These are phyloP conservation scores for Sebastiscus albofasciatus DNA, from an alignment of 2,797 vertebrate species.

Conservation along the genomic window DNA sequence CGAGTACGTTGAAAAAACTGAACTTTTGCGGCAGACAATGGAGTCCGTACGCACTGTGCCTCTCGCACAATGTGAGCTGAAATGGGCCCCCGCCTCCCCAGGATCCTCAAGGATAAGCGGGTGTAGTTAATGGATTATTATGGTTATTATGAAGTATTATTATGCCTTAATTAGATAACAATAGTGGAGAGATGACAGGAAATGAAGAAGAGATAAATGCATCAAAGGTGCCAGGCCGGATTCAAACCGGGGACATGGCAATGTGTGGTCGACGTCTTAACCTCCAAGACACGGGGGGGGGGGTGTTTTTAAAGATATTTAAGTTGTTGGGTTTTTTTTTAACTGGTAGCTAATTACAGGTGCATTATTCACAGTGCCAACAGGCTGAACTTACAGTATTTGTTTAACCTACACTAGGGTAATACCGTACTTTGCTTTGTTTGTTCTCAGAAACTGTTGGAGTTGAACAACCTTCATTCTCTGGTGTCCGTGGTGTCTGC, in stretches of 20 bases:
- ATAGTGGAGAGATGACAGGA: background rate
- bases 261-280: background rate
- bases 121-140: background rate
- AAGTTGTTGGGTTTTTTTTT: no score
- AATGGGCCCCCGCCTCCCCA: no score
- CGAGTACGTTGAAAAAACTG: no score
- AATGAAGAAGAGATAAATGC: background rate
- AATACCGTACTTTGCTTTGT: background rate
- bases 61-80: no score
- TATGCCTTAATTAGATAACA: background rate
- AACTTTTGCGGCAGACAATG: no score
- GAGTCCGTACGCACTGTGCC: no score
- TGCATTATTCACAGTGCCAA: background rate
- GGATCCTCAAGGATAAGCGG: background rate
- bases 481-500: slow-evolving; percentile 96
- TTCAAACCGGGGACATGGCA: accelerated
- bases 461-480: slow-evolving; percentile 96
- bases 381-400: background rate
- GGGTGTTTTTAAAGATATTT: background rate
- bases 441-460: slow-evolving; percentile 90
- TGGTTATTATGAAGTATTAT: background rate
- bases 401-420: background rate
- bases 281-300: background rate
- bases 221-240: background rate
- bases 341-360: background rate